Base-by-base conservation (phyloP, 1,140 invertebrate genomes). In the Lasioglossum baleicum region DNA sequence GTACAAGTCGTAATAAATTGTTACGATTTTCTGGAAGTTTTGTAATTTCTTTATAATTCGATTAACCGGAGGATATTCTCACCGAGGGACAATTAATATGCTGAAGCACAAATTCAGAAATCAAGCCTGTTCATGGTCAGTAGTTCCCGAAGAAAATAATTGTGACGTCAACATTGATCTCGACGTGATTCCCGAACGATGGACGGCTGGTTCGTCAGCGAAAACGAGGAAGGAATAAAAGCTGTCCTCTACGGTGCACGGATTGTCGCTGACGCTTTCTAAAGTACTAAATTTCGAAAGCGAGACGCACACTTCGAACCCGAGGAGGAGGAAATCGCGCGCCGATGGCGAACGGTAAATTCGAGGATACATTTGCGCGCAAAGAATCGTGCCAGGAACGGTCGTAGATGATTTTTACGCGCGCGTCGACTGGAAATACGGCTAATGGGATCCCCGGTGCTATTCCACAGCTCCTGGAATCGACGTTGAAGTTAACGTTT, bases 361-460 rank as follows among this genome's bases (percentile, higher is more conserved):
- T 69, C 67, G 77, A 17, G 53, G 75, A 53, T 70, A 64, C 42
- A 78, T 58, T 77, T 56, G 71, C 65, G 51, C 53, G 75, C 48
- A 68, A 78, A 20, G 56, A 65, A 64, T 67, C 75, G 22, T 56
- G 53, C 61, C 65, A 31, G 58, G 48, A 80, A 70, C 63, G 71
- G 64, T 65, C 17, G 56, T 15, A 48, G 56, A 66, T 70, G 58
- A 76, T 75, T 83, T 83, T 80, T 84, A 67, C 51, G 48, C 56
- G 80, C 35, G 13, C 75, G 13, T 53, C 82, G 61, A 60, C 53
- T 83, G 63, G 63, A 84, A 81, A 83, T 51, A 78, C 77, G 77
- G 51, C 61, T 81, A 83, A 83, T 81, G 76, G 72, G 81, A 84
- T 81, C 42, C 31, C 26, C 22, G 81, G 56, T 66, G 81, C 61